Evolutionary conservation across 1,140 invertebrate genomes (phyloP).

Genomic region (Drosophila tristis): DNA sequence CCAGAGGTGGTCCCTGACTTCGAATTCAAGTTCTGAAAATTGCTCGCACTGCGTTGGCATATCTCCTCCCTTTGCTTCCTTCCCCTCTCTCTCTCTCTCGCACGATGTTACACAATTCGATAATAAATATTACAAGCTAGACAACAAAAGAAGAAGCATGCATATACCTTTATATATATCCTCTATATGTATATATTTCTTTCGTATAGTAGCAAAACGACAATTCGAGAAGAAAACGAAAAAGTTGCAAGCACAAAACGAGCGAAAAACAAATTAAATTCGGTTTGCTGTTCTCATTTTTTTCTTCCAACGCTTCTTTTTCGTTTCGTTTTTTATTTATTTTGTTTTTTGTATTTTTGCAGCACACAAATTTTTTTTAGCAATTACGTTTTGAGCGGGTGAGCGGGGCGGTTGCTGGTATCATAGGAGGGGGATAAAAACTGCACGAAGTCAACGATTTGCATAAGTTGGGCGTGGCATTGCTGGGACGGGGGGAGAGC

Average conservation of each 20-base stretch:
- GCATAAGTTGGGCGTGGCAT: constrained; percentile 61
- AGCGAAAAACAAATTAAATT: constrained; percentile 79
- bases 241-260: constrained; percentile 72
- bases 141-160: constrained; percentile 57
- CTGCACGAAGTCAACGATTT: constrained; percentile 61
- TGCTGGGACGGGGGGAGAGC: not conserved
- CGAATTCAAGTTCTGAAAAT: constrained; percentile 59
- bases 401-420: not conserved
- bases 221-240: constrained; percentile 50
- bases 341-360: constrained; percentile 9
- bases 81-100: constrained; percentile 20
- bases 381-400: constrained; percentile 55
- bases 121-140: constrained; percentile 81
- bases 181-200: constrained; percentile 19
- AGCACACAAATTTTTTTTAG: constrained; percentile 63
- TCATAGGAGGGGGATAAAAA: not conserved
- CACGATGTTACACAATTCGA: constrained; percentile 66
- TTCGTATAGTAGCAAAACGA: constrained; percentile 39
- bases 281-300: constrained; percentile 72
- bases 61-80: constrained; percentile 17
- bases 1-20: constrained; percentile 38
- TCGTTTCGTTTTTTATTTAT: not conserved
- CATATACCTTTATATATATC: constrained; percentile 18
- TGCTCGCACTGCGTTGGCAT: constrained; percentile 69
- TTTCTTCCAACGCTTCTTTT: constrained; percentile 41